phyloP scores from a whole-genome alignment of 2,888 invertebrate genomes.

The Tinea trinotella region DNA sequence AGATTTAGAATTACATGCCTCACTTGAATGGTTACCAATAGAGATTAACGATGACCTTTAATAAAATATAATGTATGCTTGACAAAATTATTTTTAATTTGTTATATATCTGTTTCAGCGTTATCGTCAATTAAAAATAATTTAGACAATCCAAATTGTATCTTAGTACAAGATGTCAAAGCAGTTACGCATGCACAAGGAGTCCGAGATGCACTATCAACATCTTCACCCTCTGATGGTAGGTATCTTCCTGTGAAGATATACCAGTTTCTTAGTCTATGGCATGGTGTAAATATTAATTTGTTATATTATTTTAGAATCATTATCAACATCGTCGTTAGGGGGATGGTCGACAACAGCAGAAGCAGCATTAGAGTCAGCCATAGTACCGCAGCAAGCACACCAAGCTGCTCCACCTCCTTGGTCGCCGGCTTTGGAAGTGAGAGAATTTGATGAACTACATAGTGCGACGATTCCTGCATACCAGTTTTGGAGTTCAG shows the following conservation, averaged over 20 bases:
- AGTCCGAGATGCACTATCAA: slow-evolving; percentile 78
- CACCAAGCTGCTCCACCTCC: slow-evolving; percentile 84
- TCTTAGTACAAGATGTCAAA: slow-evolving; percentile 90
- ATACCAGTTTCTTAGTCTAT: no score
- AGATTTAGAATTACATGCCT: slow-evolving; percentile 14
- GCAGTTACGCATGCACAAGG: slow-evolving; percentile 91
- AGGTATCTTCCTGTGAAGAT: slow-evolving; percentile 29
- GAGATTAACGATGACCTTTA: background rate
- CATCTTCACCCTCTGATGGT: slow-evolving; percentile 65
- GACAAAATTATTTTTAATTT: slow-evolving; percentile 17
- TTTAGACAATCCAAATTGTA: slow-evolving; percentile 91
- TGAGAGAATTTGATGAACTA: slow-evolving; percentile 87
- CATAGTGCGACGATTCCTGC: slow-evolving; percentile 90
- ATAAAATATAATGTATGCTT: background rate
- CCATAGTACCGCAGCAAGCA: slow-evolving; percentile 75
- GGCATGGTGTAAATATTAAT: no score
- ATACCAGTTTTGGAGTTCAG: slow-evolving; percentile 94
- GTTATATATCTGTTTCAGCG: slow-evolving; percentile 74
- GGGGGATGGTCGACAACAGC: slow-evolving; percentile 68
- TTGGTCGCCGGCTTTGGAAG: slow-evolving; percentile 83
- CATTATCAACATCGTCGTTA: slow-evolving; percentile 67
- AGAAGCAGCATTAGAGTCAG: slow-evolving; percentile 69
- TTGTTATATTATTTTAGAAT: slow-evolving; percentile 68
- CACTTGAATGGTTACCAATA: slow-evolving; percentile 1
- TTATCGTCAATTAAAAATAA: slow-evolving; percentile 92